Conservation (phyloP, 2,113 vertebrate genomes). For the Ictidomys tridecemlineatus region DNA sequence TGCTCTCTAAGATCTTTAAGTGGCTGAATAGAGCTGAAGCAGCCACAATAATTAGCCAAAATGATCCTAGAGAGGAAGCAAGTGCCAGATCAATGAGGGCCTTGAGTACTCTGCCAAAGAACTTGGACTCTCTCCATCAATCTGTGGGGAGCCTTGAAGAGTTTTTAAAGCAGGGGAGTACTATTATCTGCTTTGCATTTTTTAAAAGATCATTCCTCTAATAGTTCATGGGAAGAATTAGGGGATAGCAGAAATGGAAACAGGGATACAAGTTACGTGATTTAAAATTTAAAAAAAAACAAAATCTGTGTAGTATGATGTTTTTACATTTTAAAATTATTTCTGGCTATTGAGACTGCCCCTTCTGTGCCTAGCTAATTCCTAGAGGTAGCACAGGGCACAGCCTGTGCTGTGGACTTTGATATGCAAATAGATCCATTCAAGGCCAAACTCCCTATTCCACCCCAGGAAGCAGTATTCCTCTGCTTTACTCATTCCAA, state of each 20-base stretch:
- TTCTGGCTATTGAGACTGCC: neutral
- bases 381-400: neutral
- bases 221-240: neutral
- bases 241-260: neutral
- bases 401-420: neutral
- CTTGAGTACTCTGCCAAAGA: slow-evolving; percentile 26
- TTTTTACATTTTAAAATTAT: neutral
- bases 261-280: neutral
- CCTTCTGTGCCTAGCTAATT: neutral
- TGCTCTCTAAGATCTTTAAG: neutral
- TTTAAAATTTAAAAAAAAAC: neutral
- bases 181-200: slow-evolving; percentile 27
- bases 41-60: neutral
- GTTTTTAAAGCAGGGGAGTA: neutral
- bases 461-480: neutral
- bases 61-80: neutral
- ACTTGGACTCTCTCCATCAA: neutral
- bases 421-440: neutral
- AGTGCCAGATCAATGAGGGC: neutral
- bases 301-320: neutral
- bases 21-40: neutral
- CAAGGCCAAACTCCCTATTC: neutral
- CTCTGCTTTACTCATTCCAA: neutral
- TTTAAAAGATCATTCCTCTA: slow-evolving; percentile 15
- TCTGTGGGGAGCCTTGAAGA: slow-evolving; percentile 23